Evolutionary conservation across 2,888 invertebrate genomes (phyloP).

Genomic region (Pseudanteris insignis): DNA sequence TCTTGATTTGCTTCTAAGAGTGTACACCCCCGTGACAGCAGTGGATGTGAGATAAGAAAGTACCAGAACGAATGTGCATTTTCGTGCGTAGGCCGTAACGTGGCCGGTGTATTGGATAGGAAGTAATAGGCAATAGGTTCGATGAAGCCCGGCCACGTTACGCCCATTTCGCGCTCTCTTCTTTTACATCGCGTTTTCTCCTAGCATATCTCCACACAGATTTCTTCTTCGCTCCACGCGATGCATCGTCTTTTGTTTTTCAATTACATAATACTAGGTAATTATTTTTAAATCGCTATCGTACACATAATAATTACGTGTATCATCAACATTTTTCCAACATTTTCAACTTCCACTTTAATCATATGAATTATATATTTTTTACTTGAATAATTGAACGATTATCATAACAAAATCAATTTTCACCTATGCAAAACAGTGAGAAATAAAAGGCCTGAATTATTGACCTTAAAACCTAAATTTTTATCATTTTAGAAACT

Average conservation of each 20-base stretch:
- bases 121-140: constrained; percentile 58
- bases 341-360: background rate
- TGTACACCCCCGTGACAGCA: constrained; percentile 26
- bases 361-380: background rate
- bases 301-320: constrained; percentile 9
- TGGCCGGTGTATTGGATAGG: constrained; percentile 52
- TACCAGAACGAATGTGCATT: constrained; percentile 34
- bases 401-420: too few relatives aligned
- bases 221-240: constrained; percentile 24
- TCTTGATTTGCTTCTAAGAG: background rate
- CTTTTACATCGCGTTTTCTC: constrained; percentile 45
- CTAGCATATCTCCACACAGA: constrained; percentile 17
- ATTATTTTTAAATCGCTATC: constrained; percentile 11
- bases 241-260: constrained; percentile 30
- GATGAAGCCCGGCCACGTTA: constrained; percentile 51
- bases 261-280: constrained; percentile 18
- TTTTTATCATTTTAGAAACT: too few relatives aligned
- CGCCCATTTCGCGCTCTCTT: constrained; percentile 47
- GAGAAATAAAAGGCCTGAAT: background rate
- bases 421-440: too few relatives aligned
- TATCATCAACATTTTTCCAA: constrained; percentile 3
- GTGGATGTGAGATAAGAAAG: constrained; percentile 31
- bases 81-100: constrained; percentile 27
- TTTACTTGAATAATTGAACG: too few relatives aligned
- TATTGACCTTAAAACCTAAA: too few relatives aligned